Base-by-base conservation (phyloP, 2,888 invertebrate genomes). In the Ommatoiulus sabulosus region DNA sequence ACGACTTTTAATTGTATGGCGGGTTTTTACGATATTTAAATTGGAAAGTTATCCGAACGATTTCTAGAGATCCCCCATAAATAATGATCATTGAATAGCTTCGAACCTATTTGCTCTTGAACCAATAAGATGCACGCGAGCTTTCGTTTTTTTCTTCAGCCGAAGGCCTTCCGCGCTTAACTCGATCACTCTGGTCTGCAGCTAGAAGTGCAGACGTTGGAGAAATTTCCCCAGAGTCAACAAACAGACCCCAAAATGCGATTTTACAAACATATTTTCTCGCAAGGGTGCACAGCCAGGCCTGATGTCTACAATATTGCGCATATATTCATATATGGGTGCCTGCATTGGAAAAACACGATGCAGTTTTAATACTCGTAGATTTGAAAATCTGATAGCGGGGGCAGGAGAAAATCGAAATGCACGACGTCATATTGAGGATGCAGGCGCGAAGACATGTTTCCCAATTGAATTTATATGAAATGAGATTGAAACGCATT, bases 141-240 rank as follows among this genome's bases (percentile, higher is more conserved):
- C 24, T 72, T 72, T 72, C 20, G 24, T 17, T 72, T 72, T 5
- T 35, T 72, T 24, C 7, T 72, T 72, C 20, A 72, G 20, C 72
- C n/a, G 72, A 72, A 72, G 24, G 72, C 72, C 72, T 63, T 24
- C 24, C 7, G 72, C 24, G 17, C 72, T 72, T 24, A 72, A 72
- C 72, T 72, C 72, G 24, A 72, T 72, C 72, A 72, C 72, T 57
- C n/a, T 72, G 72, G 72, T 72, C 72, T 72, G 72, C 72, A 72
- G 72, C 72, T 8, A 72, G 72, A 72, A 72, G 72, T 72, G 72
- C 72, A 24, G 72, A 72, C 72, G 72, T 72, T 72, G 72, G 72
- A 72, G 72, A 72, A 72, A 72, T 72, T 72, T 72, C 72, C 72
- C 72, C 72, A 72, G 72, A 72, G 72, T 72, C 72, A 72, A 72